These are phyloP conservation scores for Nothobranchius kuhntae DNA, from an alignment of 2,113 vertebrate species.

Conservation along the genomic window DNA sequence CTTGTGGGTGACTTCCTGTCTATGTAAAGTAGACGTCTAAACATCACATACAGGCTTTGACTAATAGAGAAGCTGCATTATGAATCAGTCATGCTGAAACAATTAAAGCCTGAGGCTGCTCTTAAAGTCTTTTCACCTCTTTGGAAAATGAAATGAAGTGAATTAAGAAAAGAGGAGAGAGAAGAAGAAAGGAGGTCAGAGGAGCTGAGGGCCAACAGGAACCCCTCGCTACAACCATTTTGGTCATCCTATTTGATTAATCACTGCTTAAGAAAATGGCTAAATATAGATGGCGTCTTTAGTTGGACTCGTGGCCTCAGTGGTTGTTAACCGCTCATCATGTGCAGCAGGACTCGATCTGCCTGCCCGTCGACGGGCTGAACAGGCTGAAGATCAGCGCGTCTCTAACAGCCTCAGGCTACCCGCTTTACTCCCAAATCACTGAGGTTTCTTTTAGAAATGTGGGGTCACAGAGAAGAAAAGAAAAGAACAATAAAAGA, in stretches of 20 bases:
- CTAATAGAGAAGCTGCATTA: constrained; percentile 65
- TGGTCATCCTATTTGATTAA: constrained; percentile 61
- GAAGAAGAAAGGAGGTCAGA: constrained; percentile 63
- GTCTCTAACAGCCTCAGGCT: constrained; percentile 19
- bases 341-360: constrained; percentile 8
- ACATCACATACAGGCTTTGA: constrained; percentile 58
- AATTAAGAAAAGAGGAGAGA: constrained; percentile 40
- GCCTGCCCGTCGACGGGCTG: constrained; percentile 27
- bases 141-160: constrained; percentile 61
- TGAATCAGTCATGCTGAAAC: constrained; percentile 67
- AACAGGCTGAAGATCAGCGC: constrained; percentile 5
- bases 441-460: constrained; percentile 5
- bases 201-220: constrained; percentile 25
- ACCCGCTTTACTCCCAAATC: constrained; percentile 10
- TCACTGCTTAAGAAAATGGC: constrained; percentile 45
- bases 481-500: constrained; percentile 22
- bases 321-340: constrained; percentile 6
- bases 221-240: constrained; percentile 23
- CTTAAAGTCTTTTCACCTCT: constrained; percentile 74
- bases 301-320: constrained; percentile 11
- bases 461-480: constrained; percentile 6
- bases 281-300: constrained; percentile 58
- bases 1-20: constrained; percentile 54
- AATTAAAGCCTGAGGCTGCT: constrained; percentile 69
- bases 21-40: constrained; percentile 56